Evolutionary conservation across 2,797 vertebrate genomes (phyloP).

Genomic region (Chiroxiphia lanceolata): DNA sequence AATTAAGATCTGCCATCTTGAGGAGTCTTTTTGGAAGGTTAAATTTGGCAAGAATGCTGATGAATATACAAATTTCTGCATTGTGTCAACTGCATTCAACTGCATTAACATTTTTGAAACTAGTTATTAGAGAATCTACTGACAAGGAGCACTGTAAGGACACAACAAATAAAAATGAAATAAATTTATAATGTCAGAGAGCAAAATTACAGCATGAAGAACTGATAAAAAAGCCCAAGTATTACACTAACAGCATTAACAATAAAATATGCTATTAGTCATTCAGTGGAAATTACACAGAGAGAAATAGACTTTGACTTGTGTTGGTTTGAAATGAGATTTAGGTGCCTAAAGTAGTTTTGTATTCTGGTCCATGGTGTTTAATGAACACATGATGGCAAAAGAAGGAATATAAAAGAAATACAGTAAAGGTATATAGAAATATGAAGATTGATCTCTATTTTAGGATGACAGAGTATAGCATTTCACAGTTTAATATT

Average conservation of each 20-base stretch:
- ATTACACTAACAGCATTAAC: neutral
- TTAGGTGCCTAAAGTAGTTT: neutral
- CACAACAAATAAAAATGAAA: neutral
- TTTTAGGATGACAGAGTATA: neutral
- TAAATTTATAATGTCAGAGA: neutral
- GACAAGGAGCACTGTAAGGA: neutral
- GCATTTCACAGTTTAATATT: neutral
- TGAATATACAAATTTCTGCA: neutral
- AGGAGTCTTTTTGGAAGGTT: neutral
- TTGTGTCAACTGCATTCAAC: neutral
- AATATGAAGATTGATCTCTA: neutral
- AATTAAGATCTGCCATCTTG: neutral
- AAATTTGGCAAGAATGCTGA: neutral
- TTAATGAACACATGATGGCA: neutral
- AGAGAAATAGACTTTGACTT: neutral
- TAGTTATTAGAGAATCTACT: neutral
- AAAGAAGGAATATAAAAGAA: neutral
- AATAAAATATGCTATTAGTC: neutral
- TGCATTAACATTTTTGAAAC: neutral
- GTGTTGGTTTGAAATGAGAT: neutral
- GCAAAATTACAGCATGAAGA: neutral
- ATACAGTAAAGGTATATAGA: neutral
- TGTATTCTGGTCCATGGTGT: neutral
- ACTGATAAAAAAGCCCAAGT: neutral
- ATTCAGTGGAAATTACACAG: neutral